Conservation (phyloP, 1,140 invertebrate species). For the Pinna nobilis region DNA sequence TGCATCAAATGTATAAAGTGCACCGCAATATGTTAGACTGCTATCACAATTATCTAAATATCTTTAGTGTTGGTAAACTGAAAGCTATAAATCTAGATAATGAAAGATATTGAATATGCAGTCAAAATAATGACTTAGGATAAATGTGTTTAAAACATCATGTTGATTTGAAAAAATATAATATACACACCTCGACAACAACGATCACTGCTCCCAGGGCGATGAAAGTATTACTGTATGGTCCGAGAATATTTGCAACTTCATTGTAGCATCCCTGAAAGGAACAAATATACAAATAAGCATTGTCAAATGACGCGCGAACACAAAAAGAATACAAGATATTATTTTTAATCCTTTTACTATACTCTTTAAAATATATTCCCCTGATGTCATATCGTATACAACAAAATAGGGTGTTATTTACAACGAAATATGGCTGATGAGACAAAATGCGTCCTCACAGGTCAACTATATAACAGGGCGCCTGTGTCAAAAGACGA, state of each 20-base stretch:
- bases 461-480: too few species aligned
- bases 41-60: neutral
- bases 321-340: too few species aligned
- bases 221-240: slow-evolving; percentile 33
- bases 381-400: too few species aligned
- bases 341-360: neutral
- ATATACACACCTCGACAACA: slow-evolving; percentile 27
- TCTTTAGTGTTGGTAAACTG: neutral
- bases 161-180: neutral
- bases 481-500: too few species aligned
- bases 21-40: neutral
- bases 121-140: neutral
- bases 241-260: slow-evolving; percentile 13
- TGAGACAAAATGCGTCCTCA: too few species aligned
- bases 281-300: neutral
- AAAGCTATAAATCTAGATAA: neutral
- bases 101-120: neutral
- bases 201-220: slow-evolving; percentile 21
- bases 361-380: too few species aligned
- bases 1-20: too few species aligned
- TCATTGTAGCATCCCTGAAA: slow-evolving; percentile 34
- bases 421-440: too few species aligned
- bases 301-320: neutral
- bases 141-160: too few species aligned
- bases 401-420: too few species aligned